phyloP scores from a whole-genome alignment of 1,140 invertebrate species.

The Musca vetustissima region DNA sequence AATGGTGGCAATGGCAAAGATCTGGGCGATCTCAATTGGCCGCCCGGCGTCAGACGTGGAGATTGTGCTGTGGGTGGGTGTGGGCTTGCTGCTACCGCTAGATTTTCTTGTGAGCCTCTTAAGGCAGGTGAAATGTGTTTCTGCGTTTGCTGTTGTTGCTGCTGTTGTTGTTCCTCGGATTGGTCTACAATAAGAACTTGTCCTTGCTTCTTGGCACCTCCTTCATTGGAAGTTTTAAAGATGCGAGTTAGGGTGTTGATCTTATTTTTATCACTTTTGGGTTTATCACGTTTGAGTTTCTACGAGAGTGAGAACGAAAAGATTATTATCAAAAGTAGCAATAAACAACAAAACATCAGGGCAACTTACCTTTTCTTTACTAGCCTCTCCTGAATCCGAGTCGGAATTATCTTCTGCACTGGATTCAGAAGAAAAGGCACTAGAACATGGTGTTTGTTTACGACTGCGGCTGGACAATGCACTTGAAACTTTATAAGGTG shows the following conservation, averaged over 20 bases:
- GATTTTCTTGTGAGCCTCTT: conserved; percentile 22
- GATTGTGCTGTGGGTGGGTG: conserved; percentile 28
- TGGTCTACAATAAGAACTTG: conserved; percentile 52
- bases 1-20: conserved; percentile 2
- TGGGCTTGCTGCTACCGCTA: background rate
- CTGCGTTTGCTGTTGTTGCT: conserved; percentile 28
- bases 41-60: conserved; percentile 31
- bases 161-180: conserved; percentile 35
- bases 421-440: conserved; percentile 15
- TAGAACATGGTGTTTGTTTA: conserved; percentile 21
- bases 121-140: conserved; percentile 28
- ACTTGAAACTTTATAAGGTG: conserved; percentile 27
- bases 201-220: conserved; percentile 60
- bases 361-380: conserved; percentile 25
- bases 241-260: conserved; percentile 68
- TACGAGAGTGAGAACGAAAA: background rate
- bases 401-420: conserved; percentile 31
- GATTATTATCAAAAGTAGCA: background rate
- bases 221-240: conserved; percentile 63
- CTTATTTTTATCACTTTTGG: conserved; percentile 67
- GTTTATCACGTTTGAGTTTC: conserved; percentile 43
- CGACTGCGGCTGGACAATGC: conserved; percentile 19
- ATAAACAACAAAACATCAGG: background rate
- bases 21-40: conserved; percentile 28
- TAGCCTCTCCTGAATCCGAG: conserved; percentile 17